Percentiles rank a stretch among this genome's conserved stretches.
Conservation (phyloP, 2,113 vertebrate genomes). For the Cercopithecus mona region DNA sequence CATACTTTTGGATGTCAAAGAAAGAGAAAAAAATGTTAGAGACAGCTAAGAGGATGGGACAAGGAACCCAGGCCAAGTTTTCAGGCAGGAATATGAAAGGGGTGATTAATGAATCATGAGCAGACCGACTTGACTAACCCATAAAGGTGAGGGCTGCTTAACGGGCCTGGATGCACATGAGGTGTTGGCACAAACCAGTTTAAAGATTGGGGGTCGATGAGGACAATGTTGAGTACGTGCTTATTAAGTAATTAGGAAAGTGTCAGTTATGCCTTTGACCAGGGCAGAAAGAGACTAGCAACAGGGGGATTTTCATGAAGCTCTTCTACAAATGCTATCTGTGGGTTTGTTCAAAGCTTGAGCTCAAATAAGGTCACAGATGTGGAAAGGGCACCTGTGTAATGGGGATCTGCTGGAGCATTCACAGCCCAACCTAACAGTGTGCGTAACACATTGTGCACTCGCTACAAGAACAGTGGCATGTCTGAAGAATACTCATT, state of each 20-base stretch:
- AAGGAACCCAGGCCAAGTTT: neutral
- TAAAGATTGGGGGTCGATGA: neutral
- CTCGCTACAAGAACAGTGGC: neutral
- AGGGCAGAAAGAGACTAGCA: neutral
- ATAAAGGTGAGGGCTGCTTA: fast-evolving
- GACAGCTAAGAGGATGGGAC: neutral
- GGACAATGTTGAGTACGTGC: too few relatives aligned
- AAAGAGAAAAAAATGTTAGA: neutral
- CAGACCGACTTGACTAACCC: too few relatives aligned
- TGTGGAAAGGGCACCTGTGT: neutral
- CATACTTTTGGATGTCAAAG: neutral
- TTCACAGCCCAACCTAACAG: neutral
- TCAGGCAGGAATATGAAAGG: neutral
- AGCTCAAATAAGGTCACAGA: neutral
- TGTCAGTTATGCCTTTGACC: neutral
- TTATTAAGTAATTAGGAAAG: neutral
- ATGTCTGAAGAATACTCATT: neutral
- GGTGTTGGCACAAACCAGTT: neutral
- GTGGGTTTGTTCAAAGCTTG: neutral
- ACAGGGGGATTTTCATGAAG: neutral
- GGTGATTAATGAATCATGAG: neutral
- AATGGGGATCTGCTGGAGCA: neutral
- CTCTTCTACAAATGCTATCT: neutral
- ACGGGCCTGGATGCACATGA: fast-evolving
- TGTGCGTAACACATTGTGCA: neutral